phyloP scores from a whole-genome alignment of 2,797 vertebrate genomes.

The Helicolenus hilgendorfi region DNA sequence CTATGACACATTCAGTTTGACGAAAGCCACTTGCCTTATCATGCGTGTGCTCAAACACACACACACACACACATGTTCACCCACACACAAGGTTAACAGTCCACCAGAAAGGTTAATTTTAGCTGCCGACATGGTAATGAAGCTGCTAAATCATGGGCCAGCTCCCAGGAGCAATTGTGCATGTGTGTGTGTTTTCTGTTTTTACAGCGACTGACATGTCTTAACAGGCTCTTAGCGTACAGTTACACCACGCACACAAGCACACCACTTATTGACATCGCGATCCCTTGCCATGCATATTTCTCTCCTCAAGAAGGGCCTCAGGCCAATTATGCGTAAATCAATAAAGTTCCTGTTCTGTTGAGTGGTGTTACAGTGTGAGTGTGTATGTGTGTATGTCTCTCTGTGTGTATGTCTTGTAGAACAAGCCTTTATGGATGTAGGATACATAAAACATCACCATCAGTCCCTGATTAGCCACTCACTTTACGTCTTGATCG shows the following conservation, averaged over 20 bases:
- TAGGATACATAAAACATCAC: conserved; percentile 93
- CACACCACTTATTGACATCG: conserved; percentile 84
- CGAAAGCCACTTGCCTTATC: conserved; percentile 63
- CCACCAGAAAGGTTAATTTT: conserved; percentile 87
- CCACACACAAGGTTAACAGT: conserved; percentile 82
- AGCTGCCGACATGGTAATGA: conserved; percentile 88
- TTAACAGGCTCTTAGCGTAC: conserved; percentile 84
- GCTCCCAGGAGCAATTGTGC: conserved; percentile 88
- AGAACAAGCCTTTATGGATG: conserved; percentile 91
- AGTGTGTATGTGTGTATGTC: conserved; percentile 66
- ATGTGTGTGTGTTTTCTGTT: conserved; percentile 80
- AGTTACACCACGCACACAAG: conserved; percentile 81
- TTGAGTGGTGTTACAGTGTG: conserved; percentile 86
- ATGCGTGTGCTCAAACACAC: not conserved
- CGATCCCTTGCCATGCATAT: conserved; percentile 94
- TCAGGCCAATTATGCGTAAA: conserved; percentile 98
- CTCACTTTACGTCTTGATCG: conserved; percentile 84
- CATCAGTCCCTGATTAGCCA: conserved; percentile 91
- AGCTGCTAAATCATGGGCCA: conserved; percentile 85
- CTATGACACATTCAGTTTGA: conserved; percentile 63
- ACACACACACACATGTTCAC: conserved; percentile 5
- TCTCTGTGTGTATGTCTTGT: conserved; percentile 82
- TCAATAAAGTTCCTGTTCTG: conserved; percentile 97
- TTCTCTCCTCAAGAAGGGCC: conserved; percentile 94
- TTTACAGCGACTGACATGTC: conserved; percentile 83